Base-by-base conservation (phyloP, 2,888 invertebrate species). In the Chymomyza caudatula region DNA sequence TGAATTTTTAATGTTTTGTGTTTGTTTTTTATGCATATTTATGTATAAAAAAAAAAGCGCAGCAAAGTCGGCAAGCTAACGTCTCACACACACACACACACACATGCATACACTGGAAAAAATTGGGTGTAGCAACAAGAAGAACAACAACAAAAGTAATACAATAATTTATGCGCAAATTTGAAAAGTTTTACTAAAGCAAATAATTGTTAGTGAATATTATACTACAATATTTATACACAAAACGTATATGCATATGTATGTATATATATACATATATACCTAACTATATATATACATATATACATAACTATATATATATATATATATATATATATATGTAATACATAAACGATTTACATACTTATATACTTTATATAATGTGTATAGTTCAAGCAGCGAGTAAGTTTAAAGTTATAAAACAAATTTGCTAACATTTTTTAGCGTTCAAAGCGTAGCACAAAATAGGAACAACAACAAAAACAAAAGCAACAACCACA, bases 181-280 rank as follows among this genome's bases (percentile, higher is more conserved):
- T 84, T 81, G 78, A 83, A 83, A 80, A 47, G 78, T 78, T 80
- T 80, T 80, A 80, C 80, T 84, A 73, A 80, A 80, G 81, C 78
- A 84, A 83, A 84, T 81, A 84, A 84, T 80, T 80, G 84, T 80
- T 80, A 80, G 80, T 80, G 80, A 80, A 84, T 83, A 83, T 80
- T 76, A 60, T 73, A 77, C 69, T 74, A 77, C 66, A 80, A 71
- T 71, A 74, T 78, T 70, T 78, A 71, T 76, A 69, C 55, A 69
- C 47, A 58, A 51, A 56, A 53, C 54, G 43, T 61, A 55, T 61
- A 47, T 52, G 23, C 57, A 23, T n/a, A 59, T 60, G 43, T 49
- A 58, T 59, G 55, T 57, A 55, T 42, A 56, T 69, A 63, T 62
- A 63, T 65, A 59, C 19, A 44, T n/a, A n/a, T n/a, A n/a, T n/a